Evolutionary conservation across 2,113 vertebrate genomes (phyloP).

Genomic region (Campylorhamphus procurvoides): DNA sequence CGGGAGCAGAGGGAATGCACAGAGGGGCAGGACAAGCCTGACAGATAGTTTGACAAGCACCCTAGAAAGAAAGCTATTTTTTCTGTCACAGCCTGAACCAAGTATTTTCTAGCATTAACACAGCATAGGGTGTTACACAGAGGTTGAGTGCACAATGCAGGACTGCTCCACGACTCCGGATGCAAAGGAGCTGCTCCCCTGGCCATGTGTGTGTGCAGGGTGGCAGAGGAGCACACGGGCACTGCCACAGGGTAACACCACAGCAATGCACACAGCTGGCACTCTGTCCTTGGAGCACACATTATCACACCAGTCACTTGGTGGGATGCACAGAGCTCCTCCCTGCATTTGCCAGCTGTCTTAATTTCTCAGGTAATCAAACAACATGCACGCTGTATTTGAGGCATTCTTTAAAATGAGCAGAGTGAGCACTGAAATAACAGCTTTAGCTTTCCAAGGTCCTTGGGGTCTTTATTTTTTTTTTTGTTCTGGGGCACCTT

Average conservation of each 20-base stretch:
- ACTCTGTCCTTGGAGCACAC: conserved; percentile 62
- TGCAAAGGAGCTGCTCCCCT: conserved; percentile 45
- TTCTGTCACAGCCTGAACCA: neutral
- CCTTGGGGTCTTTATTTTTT: neutral
- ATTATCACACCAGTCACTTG: neutral
- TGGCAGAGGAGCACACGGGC: conserved; percentile 53
- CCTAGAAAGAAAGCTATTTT: neutral
- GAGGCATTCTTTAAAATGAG: neutral
- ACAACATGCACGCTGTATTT: neutral
- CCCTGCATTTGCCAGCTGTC: neutral
- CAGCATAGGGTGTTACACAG: neutral
- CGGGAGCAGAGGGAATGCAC: neutral
- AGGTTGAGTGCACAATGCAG: conserved; percentile 49
- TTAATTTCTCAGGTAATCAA: conserved; percentile 26
- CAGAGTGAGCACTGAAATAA: neutral
- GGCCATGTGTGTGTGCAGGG: conserved; percentile 58
- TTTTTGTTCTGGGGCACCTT: neutral
- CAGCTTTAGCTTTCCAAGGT: neutral
- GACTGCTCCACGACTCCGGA: conserved; percentile 58
- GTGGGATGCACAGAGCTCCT: neutral
- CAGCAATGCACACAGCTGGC: conserved; percentile 52
- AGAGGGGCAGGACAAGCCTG: neutral
- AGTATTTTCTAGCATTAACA: neutral
- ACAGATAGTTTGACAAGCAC: neutral
- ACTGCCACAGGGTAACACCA: conserved; percentile 69